Evolutionary conservation across 2,888 invertebrate species (phyloP).

Genomic region (Deroplatys truncata): DNA sequence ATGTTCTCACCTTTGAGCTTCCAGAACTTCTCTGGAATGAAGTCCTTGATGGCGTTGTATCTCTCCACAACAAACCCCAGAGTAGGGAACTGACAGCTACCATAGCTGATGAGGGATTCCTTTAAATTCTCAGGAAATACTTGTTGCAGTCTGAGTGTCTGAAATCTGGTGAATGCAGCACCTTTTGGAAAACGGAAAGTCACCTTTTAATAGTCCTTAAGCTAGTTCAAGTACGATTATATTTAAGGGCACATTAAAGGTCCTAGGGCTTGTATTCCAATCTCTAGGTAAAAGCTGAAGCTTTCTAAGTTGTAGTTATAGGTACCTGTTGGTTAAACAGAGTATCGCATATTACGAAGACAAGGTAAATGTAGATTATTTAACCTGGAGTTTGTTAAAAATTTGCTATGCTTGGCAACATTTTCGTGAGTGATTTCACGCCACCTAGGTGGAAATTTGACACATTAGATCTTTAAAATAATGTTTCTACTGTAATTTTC

Average conservation of each 20-base stretch:
- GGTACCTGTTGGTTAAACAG: too few species aligned
- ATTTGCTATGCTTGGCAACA: too few species aligned
- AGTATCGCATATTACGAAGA: too few species aligned
- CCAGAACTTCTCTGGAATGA: constrained; percentile 94
- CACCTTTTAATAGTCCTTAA: neutral
- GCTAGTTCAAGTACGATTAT: too few species aligned
- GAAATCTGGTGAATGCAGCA: constrained; percentile 96
- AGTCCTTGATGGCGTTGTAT: constrained; percentile 85
- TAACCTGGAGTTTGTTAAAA: too few species aligned
- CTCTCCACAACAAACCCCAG: constrained; percentile 99
- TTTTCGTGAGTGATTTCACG: too few species aligned
- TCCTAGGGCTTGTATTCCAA: neutral
- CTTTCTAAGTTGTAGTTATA: too few species aligned
- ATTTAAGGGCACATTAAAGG: neutral
- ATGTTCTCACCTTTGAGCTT: constrained; percentile 69
- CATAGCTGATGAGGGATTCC: constrained; percentile 89
- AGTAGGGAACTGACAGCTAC: constrained; percentile 98
- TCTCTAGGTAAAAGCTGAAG: too few species aligned
- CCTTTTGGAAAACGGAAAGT: constrained; percentile 50
- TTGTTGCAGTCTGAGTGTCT: constrained; percentile 83
- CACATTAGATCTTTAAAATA: too few species aligned
- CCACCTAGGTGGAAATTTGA: too few species aligned
- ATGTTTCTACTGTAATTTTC: too few species aligned
- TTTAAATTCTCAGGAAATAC: constrained; percentile 70
- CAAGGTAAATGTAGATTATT: too few species aligned